Conservation (phyloP, 2,113 vertebrate species). For the Scortum barcoo region DNA sequence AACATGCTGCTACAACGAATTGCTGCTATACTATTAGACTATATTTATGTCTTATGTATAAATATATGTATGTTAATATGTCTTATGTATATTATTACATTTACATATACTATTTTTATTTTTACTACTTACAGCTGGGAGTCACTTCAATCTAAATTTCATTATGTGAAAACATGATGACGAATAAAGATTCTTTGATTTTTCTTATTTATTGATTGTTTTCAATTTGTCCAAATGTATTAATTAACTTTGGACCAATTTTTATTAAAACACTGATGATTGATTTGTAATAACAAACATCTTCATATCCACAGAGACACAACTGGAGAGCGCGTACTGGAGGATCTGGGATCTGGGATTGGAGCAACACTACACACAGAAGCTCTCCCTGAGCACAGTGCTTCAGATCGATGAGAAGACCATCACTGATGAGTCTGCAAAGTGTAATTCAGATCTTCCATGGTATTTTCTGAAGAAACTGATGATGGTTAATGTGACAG, state of each 20-base stretch:
- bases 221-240: no score
- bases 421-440: slow-evolving; percentile 58
- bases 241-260: background rate
- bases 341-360: slow-evolving; percentile 67
- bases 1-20: no score
- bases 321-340: slow-evolving; percentile 38
- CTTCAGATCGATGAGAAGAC: slow-evolving; percentile 66
- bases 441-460: slow-evolving; percentile 58
- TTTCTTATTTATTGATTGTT: no score
- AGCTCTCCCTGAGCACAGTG: slow-evolving; percentile 60
- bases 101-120: no score
- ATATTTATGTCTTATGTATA: no score
- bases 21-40: no score
- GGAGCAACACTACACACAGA: slow-evolving; percentile 41
- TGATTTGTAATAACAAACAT: background rate
- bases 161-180: no score
- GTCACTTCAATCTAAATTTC: no score
- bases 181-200: no score
- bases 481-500: slow-evolving; percentile 79
- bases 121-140: no score
- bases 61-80: no score
- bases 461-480: slow-evolving; percentile 76
- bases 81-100: no score
- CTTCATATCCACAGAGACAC: slow-evolving; percentile 48
- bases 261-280: background rate